These are phyloP conservation scores for Nyctibius grandis DNA, from an alignment of 2,797 vertebrate species.

Conservation along the genomic window DNA sequence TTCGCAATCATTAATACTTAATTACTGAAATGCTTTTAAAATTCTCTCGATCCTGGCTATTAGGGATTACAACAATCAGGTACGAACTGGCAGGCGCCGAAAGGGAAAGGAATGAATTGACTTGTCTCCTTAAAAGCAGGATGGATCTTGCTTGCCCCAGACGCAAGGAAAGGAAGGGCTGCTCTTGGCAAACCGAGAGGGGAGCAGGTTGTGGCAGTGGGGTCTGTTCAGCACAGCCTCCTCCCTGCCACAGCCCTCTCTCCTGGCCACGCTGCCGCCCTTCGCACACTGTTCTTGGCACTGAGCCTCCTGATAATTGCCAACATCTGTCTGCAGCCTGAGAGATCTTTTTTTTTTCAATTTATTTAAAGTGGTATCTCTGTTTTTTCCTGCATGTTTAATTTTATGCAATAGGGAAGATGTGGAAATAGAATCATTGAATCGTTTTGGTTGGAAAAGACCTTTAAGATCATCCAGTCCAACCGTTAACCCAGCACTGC, in stretches of 20 bases:
- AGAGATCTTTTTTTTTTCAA: background rate
- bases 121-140: background rate
- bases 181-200: accelerated
- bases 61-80: background rate
- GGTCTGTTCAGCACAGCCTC: background rate
- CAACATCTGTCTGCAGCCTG: background rate
- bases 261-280: background rate
- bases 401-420: background rate
- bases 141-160: background rate
- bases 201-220: accelerated
- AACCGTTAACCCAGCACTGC: too few species aligned
- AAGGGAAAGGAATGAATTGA: background rate
- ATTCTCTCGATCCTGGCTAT: background rate
- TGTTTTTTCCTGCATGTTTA: background rate
- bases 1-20: background rate
- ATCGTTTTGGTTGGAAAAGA: too few species aligned
- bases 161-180: accelerated
- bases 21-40: background rate
- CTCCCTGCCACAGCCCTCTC: background rate
- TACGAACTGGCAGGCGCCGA: background rate
- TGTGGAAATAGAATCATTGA: background rate
- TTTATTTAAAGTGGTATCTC: background rate
- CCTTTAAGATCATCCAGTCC: too few species aligned
- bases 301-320: accelerated
- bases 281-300: background rate